A percentile compares a stretch with the other conserved stretches of the same genome.
phyloP scores from a whole-genome alignment of 2,113 vertebrate species.

The Phaetusa simplex region DNA sequence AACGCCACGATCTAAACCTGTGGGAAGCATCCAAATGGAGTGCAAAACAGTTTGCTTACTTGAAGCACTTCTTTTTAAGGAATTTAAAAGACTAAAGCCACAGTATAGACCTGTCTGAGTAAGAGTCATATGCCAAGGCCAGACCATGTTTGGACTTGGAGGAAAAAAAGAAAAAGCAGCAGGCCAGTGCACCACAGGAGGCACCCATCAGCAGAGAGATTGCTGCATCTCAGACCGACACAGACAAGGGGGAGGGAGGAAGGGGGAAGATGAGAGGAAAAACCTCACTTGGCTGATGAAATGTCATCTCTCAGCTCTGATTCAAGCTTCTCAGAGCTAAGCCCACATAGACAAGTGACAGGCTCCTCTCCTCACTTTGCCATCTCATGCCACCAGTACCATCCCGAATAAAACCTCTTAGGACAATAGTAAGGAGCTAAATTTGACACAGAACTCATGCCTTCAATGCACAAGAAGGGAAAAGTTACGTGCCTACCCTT shows the following conservation, averaged over 20 bases:
- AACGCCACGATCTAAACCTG: background rate
- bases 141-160: background rate
- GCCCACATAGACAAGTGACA: background rate
- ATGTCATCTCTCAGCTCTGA: background rate
- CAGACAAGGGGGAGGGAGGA: background rate
- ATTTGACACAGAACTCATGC: background rate
- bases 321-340: background rate
- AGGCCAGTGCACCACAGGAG: background rate
- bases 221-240: rapidly evolving
- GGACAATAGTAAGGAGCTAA: background rate
- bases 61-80: background rate
- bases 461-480: background rate
- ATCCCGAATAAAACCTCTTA: background rate
- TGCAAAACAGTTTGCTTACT: background rate
- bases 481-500: background rate
- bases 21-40: background rate
- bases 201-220: background rate
- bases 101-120: background rate
- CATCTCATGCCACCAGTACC: background rate
- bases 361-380: background rate
- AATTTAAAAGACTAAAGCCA: background rate
- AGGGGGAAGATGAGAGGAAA: background rate
- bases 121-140: background rate
- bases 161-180: background rate
- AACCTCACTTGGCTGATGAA: background rate